Base-by-base conservation (phyloP, 1,140 invertebrate species). In the Heliconius eleuchia region DNA sequence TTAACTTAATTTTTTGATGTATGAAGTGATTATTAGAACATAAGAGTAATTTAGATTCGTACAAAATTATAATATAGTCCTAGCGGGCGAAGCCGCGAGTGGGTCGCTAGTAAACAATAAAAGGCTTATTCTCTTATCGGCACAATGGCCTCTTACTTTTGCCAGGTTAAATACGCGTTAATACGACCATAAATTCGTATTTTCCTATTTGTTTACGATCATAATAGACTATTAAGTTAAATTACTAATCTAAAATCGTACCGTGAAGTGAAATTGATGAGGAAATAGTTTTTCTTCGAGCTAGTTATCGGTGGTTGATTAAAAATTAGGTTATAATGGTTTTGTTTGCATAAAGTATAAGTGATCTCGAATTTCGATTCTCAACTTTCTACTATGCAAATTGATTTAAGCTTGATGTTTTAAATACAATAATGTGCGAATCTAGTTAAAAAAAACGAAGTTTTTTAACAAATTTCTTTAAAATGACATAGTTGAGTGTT, bases 171-270 rank as follows among this genome's bases (percentile, higher is more conserved):
- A 78, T 78, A 82, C 83, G 81, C 80, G 83, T 84, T 84, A 84
- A 82, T 84, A 82, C 80, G 78, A 72, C 81, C 70, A 82, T 84
- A 80, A 80, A 66, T 57, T 71, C 70, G 55, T 71, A 78, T 77
- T 82, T 81, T 80, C 76, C 80, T 78, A 77, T 84, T 82, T 84
- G 82, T 84, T 84, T 84, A 84, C 80, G 82, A 82, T 73, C 78
- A 81, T 83, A 83, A 83, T 83, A 83, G 74, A 81, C 80, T 83
- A 83, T 83, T 83, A 83, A 76, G 77, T 81, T 81, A 83, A 81
- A 81, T 81, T 80, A 77, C 77, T 80, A 84, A 80, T 80, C 82
- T 71, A 79, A 82, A 81, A 82, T 80, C 71, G 80, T 74, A 74
- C 52, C 74, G 80, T 84, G 77, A 76, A 77, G 76, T 82, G 78